Percentiles rank a stretch among this genome's conserved stretches.
These are phyloP conservation scores for Stegastes partitus DNA, from an alignment of 2,113 vertebrate species.

Conservation along the genomic window DNA sequence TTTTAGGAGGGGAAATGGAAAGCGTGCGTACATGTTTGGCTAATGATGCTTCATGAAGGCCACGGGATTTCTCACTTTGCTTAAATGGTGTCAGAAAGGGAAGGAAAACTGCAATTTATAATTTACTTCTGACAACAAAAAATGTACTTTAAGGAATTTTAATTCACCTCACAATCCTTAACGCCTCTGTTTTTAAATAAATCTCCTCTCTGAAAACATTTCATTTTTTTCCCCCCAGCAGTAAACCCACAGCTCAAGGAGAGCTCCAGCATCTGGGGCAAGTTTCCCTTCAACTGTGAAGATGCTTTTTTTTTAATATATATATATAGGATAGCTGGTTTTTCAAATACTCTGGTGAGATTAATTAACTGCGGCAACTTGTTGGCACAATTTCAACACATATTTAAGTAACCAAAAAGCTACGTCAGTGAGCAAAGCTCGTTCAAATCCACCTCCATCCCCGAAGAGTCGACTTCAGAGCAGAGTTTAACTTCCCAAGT, in stretches of 20 bases:
- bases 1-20: not conserved
- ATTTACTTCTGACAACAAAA: not conserved
- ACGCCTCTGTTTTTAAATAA: slow-evolving; percentile 1
- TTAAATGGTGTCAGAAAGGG: not conserved
- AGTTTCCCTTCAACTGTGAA: not conserved
- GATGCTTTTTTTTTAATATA: too few relatives aligned
- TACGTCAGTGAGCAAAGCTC: not conserved
- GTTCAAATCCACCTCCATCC: slow-evolving; percentile 43
- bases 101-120: not conserved
- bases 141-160: not conserved
- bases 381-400: slow-evolving; percentile 16
- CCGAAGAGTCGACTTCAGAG: slow-evolving; percentile 10
- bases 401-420: slow-evolving; percentile 23
- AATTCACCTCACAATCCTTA: not conserved
- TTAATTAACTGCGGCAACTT: slow-evolving; percentile 51
- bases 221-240: not conserved
- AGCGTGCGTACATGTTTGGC: not conserved
- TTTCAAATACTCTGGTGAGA: slow-evolving; percentile 20
- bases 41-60: not conserved
- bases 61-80: not conserved
- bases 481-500: slow-evolving; percentile 4
- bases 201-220: not conserved
- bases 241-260: not conserved
- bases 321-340: not conserved
- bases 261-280: slow-evolving; percentile 4